A percentile compares a stretch with the other conserved stretches of the same genome.
Evolutionary conservation across 2,113 vertebrate species (phyloP).

Genomic region (Lamprotornis superbus): DNA sequence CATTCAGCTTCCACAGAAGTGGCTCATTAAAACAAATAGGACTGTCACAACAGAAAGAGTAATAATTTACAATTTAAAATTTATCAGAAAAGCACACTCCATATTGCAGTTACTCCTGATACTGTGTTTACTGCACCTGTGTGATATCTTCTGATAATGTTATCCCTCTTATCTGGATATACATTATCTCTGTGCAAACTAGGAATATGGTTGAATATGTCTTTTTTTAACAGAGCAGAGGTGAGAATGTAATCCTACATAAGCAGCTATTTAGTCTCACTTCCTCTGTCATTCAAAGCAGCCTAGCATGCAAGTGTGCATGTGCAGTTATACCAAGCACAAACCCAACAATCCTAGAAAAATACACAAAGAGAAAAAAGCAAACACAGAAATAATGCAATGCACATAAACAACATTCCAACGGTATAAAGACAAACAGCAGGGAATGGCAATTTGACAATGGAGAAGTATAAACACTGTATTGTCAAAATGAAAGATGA

Average conservation of each 20-base stretch:
- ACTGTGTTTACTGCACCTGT: conserved; percentile 59
- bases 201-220: not conserved
- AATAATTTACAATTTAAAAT: not conserved
- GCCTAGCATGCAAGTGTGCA: conserved; percentile 45
- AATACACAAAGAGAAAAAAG: not conserved
- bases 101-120: not conserved
- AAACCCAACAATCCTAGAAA: not conserved
- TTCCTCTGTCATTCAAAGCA: not conserved
- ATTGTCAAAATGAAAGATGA: not conserved
- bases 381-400: not conserved
- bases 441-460: not conserved
- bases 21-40: not conserved
- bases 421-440: not conserved
- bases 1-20: not conserved
- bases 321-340: not conserved
- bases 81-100: not conserved
- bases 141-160: conserved; percentile 60
- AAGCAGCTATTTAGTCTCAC: not conserved
- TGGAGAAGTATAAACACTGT: not conserved
- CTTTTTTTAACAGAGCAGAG: not conserved
- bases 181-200: conserved; percentile 35
- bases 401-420: not conserved
- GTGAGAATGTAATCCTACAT: not conserved
- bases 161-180: conserved; percentile 31
- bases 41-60: not conserved